phyloP scores from a whole-genome alignment of 2,113 vertebrate species.

The Phyllostomus discolor region DNA sequence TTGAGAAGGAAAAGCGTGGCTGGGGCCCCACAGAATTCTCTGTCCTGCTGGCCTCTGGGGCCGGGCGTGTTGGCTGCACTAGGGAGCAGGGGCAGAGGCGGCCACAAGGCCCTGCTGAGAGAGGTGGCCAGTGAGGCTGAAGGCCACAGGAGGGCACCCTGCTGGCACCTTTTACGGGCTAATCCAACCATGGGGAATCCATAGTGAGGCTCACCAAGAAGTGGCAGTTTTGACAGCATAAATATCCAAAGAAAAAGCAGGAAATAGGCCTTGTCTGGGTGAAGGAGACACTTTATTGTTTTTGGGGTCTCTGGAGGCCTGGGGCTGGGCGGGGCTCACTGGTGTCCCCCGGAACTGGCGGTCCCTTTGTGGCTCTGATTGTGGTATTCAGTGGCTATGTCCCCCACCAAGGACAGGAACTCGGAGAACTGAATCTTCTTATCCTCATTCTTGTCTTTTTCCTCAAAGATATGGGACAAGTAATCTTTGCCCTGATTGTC shows the following conservation, averaged over 20 bases:
- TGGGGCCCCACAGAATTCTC: too few relatives aligned
- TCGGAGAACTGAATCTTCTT: not conserved
- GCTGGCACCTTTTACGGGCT: not conserved
- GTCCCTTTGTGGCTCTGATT: rapidly evolving
- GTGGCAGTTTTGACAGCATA: not conserved
- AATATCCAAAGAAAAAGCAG: not conserved
- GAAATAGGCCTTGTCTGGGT: too few relatives aligned
- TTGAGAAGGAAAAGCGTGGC: not conserved
- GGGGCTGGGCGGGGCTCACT: not conserved
- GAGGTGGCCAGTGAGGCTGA: too few relatives aligned
- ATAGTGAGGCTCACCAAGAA: not conserved
- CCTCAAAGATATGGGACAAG: not conserved
- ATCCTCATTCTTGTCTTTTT: not conserved
- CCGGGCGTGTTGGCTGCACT: not conserved
- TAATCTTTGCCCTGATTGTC: not conserved
- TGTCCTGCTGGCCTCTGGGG: not conserved
- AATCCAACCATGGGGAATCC: not conserved
- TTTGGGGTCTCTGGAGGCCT: not conserved
- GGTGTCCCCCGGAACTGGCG: rapidly evolving
- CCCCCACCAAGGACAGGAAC: not conserved
- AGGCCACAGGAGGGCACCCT: too few relatives aligned
- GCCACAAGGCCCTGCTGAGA: not conserved
- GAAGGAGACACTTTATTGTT: not conserved
- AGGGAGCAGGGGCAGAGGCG: not conserved
- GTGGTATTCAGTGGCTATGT: not conserved